Base-by-base conservation (phyloP, 2,113 vertebrate species). In the Zapus hudsonius region DNA sequence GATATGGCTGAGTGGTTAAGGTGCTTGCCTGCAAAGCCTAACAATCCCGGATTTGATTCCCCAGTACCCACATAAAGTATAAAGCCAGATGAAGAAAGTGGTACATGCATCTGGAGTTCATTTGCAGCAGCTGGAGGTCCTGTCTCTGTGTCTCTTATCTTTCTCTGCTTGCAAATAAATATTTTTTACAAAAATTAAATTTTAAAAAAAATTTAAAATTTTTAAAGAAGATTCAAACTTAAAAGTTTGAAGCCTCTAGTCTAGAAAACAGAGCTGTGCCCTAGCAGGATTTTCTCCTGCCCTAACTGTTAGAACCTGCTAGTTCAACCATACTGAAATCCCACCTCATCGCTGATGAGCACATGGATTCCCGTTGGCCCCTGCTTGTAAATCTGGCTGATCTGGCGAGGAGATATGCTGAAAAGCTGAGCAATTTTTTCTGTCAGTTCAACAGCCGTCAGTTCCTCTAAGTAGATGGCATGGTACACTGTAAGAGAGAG, bases 361-460 rank as follows among this genome's bases (percentile, higher is more conserved):
- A 99, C 99, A 9, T 99, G 99, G 93, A 99, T 99, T 23, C 99
- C 99, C 0, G 99, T 99, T 0, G 99, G 99, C 0, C 99, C 99
- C 94, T 99, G 99, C 95, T 99, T 99, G 97, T 99, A 99, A 96
- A 99, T 99, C 97, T 99, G 99, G 97, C 98, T 99, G 97, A 99
- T 99, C 96, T 99, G 99, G 36, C 98, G 97, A 44, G 99, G 98
- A 7, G 99, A 99, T 94, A 99, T 99, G 89, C 98, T 99, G 98
- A 99, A 99, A 40, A 99, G 99, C 97, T 99, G 99, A 31, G 99
- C 99, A 23, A 99, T 97, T 97, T 99, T 99, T 95, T 99, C 99
- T 0, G 98, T 98, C 94, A 99, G 98, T 86, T 99, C 99, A 12
- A 98, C 64, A 0, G 98, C 98, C 0, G 98, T 99, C 95, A 99